These are phyloP conservation scores for Palloptera scutellata DNA, from an alignment of 2,888 invertebrate genomes.

Conservation along the genomic window DNA sequence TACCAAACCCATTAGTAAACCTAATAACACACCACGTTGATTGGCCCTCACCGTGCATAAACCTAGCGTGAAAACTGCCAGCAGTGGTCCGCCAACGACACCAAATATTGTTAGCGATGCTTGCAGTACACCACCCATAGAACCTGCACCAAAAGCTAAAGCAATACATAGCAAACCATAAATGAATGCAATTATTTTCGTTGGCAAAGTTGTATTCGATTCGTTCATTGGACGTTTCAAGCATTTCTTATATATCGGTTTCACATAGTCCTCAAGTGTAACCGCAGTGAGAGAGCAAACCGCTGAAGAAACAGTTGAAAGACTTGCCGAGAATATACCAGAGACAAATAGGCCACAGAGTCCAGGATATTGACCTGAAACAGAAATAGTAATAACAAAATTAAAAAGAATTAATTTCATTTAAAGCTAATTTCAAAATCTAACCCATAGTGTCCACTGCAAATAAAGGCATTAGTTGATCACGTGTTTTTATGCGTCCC, in stretches of 20 bases:
- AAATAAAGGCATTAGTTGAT: constrained; percentile 83
- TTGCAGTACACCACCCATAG: constrained; percentile 83
- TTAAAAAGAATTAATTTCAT: not conserved
- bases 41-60: constrained; percentile 80
- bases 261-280: constrained; percentile 86
- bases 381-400: constrained; percentile 4
- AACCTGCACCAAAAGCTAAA: constrained; percentile 82
- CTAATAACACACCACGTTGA: constrained; percentile 76
- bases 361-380: constrained; percentile 72
- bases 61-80: constrained; percentile 85
- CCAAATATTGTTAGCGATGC: constrained; percentile 87
- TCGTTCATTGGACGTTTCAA: constrained; percentile 64
- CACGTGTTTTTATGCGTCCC: constrained; percentile 71
- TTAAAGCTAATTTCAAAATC: constrained; percentile 2
- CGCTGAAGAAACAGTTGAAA: constrained; percentile 90
- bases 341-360: constrained; percentile 90
- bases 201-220: constrained; percentile 66
- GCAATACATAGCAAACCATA: constrained; percentile 82
- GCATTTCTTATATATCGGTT: constrained; percentile 65
- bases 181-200: constrained; percentile 74
- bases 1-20: constrained; percentile 71
- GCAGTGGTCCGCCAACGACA: constrained; percentile 83
- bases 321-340: constrained; percentile 89
- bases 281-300: constrained; percentile 92
- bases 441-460: constrained; percentile 78